Base-by-base conservation (phyloP, 1,140 invertebrate genomes). In the Listronotus bonariensis region DNA sequence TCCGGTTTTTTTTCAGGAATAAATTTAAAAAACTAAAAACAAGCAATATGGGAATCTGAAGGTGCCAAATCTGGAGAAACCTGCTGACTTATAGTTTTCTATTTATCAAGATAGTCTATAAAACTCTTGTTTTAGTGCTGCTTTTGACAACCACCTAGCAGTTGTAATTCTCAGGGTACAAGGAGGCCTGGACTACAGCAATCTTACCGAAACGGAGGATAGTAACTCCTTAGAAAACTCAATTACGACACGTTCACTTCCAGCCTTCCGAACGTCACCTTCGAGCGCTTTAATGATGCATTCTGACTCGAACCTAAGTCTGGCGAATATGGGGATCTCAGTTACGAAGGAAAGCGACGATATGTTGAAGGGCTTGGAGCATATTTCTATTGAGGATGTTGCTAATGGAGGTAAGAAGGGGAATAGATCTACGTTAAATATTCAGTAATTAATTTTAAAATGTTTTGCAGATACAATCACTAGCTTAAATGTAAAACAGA, bases 111-210 rank as follows among this genome's bases (percentile, higher is more conserved):
- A n/a, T n/a, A n/a, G n/a, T n/a, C n/a, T n/a, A n/a, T n/a, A n/a
- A n/a, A n/a, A n/a, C n/a, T 12, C 8, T 18, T 45, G 42, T 72
- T 68, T 53, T 80, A 98, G 95, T 80, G 89, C 95, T 69, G 93
- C 94, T 0, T 96, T 98, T 78, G 93, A 97, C 74, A 89, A 91
- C 72, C 88, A 95, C 54, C 83, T 95, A 73, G 91, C 93, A 0
- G 90, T 98, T 0, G 90, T 90, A 1, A 93, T 99, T 66, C 77
- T 98, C 1, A 85, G 95, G 12, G 80, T 95, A 11, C 79, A 86
- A 0, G 89, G 92, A 70, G 94, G 94, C 5, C 79, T 97, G 17
- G 92, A 95, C 78, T 90, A 86, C 75, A 89, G 90, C 1, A 83
- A 78, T 46, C 72, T 84, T 12, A 81, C 77, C 31, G 81, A 79